Evolutionary conservation across 2,113 vertebrate genomes (phyloP).

Genomic region (Xenotilapia flavipinnis): DNA sequence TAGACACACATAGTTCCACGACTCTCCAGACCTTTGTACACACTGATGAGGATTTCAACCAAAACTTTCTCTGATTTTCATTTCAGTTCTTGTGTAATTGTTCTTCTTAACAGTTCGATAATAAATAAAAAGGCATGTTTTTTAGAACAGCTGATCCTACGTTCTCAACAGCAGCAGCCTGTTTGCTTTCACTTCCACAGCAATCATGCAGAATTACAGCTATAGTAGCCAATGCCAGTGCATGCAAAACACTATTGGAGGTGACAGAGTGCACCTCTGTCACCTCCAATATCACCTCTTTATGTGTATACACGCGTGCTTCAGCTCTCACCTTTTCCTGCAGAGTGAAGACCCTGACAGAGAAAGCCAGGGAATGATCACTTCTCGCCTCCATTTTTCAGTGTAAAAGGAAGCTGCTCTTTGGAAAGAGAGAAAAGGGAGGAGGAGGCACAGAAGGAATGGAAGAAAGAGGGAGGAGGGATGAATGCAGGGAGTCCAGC

Average conservation of each 20-base stretch:
- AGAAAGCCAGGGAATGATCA: background rate
- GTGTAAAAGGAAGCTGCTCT: background rate
- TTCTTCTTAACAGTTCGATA: background rate
- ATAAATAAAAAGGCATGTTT: background rate
- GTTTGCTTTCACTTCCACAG: background rate
- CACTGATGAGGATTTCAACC: background rate
- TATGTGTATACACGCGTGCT: background rate
- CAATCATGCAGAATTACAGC: background rate
- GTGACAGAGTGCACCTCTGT: background rate
- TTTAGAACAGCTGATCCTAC: background rate
- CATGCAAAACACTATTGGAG: background rate
- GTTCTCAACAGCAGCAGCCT: background rate
- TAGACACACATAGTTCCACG: background rate
- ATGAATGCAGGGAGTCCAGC: background rate
- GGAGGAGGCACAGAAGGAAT: background rate
- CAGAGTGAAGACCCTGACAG: constrained; percentile 35
- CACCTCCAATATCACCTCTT: background rate
- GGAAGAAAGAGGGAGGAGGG: background rate
- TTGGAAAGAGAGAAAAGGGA: background rate
- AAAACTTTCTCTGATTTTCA: background rate
- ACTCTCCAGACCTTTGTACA: background rate
- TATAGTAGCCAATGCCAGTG: background rate
- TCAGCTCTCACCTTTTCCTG: constrained; percentile 4
- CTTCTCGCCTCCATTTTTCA: constrained; percentile 31
- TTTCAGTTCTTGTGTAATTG: background rate